Percentiles rank a stretch among this genome's conserved stretches.
These are phyloP conservation scores for Creontiades dilutus DNA, from an alignment of 2,888 invertebrate species.

Conservation along the genomic window DNA sequence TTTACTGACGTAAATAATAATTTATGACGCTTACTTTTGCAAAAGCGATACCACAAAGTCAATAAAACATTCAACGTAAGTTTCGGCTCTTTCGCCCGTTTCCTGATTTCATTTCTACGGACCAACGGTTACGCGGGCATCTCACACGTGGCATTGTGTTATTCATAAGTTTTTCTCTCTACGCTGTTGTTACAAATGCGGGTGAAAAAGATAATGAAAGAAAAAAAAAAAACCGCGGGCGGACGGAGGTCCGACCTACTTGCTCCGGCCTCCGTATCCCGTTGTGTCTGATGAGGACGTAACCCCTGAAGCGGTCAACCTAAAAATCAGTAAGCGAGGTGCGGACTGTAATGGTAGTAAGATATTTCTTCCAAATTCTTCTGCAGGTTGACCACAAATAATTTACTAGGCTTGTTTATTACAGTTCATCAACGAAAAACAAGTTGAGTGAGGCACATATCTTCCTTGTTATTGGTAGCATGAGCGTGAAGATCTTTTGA, in stretches of 20 bases:
- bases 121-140: constrained; percentile 15
- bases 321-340: background rate
- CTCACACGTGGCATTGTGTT: constrained; percentile 12
- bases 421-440: too few species aligned
- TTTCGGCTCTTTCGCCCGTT: background rate
- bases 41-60: too few species aligned
- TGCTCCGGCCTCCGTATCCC: constrained; percentile 31
- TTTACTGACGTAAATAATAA: too few species aligned
- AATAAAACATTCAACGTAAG: background rate
- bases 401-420: too few species aligned
- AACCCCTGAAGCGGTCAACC: background rate
- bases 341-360: background rate
- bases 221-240: background rate
- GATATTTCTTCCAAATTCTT: too few species aligned
- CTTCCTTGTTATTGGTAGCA: too few species aligned
- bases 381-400: too few species aligned
- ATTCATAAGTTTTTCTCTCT: background rate
- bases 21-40: too few species aligned
- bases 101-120: background rate
- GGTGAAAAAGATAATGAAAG: background rate
- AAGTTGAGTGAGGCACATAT: too few species aligned
- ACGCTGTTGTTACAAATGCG: background rate
- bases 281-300: constrained; percentile 39
- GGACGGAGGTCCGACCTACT: background rate
- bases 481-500: too few species aligned